Evolutionary conservation across 2,888 invertebrate species (phyloP).

Genomic region (Pseudolycoriella hygida): DNA sequence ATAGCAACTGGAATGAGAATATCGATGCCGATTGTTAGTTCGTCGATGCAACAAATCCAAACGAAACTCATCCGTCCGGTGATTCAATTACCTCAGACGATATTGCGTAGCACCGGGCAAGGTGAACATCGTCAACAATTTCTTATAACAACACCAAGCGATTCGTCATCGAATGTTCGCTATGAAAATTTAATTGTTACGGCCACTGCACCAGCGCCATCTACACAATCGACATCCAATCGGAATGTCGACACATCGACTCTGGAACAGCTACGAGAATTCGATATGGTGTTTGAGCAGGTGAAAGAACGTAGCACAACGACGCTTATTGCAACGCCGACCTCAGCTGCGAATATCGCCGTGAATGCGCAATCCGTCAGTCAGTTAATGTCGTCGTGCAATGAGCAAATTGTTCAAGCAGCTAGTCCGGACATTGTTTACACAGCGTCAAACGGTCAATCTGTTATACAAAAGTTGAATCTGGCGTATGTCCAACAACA

Average conservation of each 20-base stretch:
- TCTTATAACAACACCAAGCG: not conserved
- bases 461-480: constrained; percentile 25
- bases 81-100: constrained; percentile 8
- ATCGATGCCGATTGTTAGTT: constrained; percentile 15
- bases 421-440: not conserved
- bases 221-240: constrained; percentile 2
- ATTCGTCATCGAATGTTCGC: constrained; percentile 7
- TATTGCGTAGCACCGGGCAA: not conserved
- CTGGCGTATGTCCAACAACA: constrained; percentile 35
- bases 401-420: not conserved
- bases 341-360: constrained; percentile 6
- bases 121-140: not conserved
- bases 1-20: constrained; percentile 10
- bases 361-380: not conserved
- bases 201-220: not conserved
- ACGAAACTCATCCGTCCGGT: constrained; percentile 16
- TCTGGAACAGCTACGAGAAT: constrained; percentile 58
- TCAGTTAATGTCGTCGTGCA: not conserved
- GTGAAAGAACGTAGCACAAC: constrained; percentile 53
- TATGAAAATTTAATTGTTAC: not conserved
- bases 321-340: constrained; percentile 12
- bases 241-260: constrained; percentile 51
- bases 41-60: constrained; percentile 13
- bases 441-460: not conserved
- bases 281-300: constrained; percentile 65